These are phyloP conservation scores for Machimus atricapillus DNA, from an alignment of 2,888 invertebrate genomes.

Conservation along the genomic window DNA sequence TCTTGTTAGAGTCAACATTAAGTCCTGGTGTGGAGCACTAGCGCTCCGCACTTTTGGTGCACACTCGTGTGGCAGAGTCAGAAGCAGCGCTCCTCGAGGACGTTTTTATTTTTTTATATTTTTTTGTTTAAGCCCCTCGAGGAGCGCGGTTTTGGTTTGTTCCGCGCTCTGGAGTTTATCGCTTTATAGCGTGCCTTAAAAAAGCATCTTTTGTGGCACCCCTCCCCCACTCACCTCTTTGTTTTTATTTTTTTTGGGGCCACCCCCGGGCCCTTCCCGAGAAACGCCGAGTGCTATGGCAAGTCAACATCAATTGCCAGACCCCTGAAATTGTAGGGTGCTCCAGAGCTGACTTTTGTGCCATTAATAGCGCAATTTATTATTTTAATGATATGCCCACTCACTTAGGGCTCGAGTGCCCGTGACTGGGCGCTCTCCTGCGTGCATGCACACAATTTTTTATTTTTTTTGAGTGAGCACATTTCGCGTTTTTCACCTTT, in stretches of 20 bases:
- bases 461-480: conserved; percentile 10
- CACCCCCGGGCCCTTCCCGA: not conserved
- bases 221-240: not conserved
- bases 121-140: not conserved
- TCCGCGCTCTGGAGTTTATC: conserved; percentile 18
- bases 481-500: not conserved
- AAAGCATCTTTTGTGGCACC: conserved; percentile 2
- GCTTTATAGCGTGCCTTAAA: not conserved
- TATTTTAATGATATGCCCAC: conserved; percentile 44
- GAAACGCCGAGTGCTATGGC: not conserved
- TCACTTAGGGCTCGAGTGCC: conserved; percentile 4
- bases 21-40: not conserved
- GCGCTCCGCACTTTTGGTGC: not conserved
- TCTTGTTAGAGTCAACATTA: conserved; percentile 36
- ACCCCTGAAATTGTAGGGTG: conserved; percentile 5
- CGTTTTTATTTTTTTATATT: not conserved
- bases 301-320: conserved; percentile 31
- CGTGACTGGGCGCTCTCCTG: conserved; percentile 1
- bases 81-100: not conserved
- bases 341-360: conserved; percentile 42
- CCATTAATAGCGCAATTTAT: conserved; percentile 46
- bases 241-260: not conserved
- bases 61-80: not conserved
- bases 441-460: conserved; percentile 14
- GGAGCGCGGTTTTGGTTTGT: not conserved